Conservation (phyloP, 2,113 vertebrate species). For the Chionodraco myersi region DNA sequence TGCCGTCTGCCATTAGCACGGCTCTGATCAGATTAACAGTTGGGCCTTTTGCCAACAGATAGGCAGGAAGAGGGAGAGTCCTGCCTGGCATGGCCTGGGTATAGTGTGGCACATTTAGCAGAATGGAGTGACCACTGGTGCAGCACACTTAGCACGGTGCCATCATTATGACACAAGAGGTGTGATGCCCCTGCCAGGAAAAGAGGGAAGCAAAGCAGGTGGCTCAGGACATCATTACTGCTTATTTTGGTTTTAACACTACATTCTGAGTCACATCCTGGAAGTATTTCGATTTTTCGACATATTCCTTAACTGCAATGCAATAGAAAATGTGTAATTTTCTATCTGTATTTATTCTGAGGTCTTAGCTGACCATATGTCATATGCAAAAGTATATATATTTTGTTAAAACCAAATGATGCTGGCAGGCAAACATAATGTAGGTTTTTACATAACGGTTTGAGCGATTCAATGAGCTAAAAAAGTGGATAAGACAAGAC, state of each 20-base stretch:
- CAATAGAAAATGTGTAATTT: not conserved
- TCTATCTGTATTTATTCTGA: not conserved
- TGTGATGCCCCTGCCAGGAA: constrained; percentile 23
- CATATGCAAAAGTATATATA: not conserved
- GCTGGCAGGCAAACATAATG: not conserved
- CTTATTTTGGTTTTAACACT: constrained; percentile 1
- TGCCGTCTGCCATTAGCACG: constrained; percentile 66
- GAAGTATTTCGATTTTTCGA: not conserved
- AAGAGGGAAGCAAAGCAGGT: constrained; percentile 18
- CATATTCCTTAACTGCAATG: not conserved
- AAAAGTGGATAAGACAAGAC: constrained; percentile 2
- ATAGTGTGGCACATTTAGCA: constrained; percentile 68
- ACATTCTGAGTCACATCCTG: not conserved
- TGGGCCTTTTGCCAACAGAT: constrained; percentile 55
- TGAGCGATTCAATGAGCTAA: constrained; percentile 2
- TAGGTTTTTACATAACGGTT: not conserved
- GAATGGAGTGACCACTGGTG: constrained; percentile 63
- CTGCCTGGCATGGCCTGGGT: constrained; percentile 54
- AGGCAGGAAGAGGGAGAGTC: constrained; percentile 35
- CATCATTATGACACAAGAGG: constrained; percentile 50
- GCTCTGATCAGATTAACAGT: constrained; percentile 70
- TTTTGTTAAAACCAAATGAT: not conserved
- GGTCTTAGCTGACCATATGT: not conserved
- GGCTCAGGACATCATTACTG: not conserved
- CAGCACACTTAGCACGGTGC: constrained; percentile 67